Evolutionary conservation across 92 coral and sea anemone genomes (phyloP).

Genomic region (Palythoa heliodiscus): DNA sequence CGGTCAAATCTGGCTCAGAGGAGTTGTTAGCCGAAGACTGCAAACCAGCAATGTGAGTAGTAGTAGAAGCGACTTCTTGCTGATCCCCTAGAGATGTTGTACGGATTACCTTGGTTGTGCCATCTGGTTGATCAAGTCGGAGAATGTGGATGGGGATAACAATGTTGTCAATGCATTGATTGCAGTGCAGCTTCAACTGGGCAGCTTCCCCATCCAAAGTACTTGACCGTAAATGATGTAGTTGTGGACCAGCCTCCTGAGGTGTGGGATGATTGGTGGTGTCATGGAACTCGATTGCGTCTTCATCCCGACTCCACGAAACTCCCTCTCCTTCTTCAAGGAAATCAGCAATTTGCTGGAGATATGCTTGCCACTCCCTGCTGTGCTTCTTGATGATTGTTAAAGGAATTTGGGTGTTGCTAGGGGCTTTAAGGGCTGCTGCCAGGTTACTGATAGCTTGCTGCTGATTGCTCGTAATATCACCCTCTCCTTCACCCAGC

Average conservation of each 20-base stretch:
- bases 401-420: slow-evolving; percentile 49
- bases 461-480: slow-evolving; percentile 36
- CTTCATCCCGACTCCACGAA: slow-evolving; percentile 45
- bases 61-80: not conserved
- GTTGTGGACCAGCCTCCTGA: slow-evolving; percentile 43
- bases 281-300: slow-evolving; percentile 51
- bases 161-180: slow-evolving; percentile 35
- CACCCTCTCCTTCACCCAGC: slow-evolving; percentile 32
- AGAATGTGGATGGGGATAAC: slow-evolving; percentile 45
- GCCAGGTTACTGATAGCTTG: slow-evolving; percentile 52
- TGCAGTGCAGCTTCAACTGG: slow-evolving; percentile 49
- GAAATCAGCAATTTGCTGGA: slow-evolving; percentile 51
- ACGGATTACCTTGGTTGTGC: slow-evolving; percentile 36
- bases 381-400: slow-evolving; percentile 32
- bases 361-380: slow-evolving; percentile 58
- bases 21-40: not conserved
- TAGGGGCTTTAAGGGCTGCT: slow-evolving; percentile 31
- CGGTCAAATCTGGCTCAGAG: not conserved
- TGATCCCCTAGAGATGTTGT: slow-evolving; percentile 19
- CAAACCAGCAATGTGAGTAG: not conserved
- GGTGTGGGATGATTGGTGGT: no score
- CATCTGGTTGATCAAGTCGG: slow-evolving; percentile 49
- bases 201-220: slow-evolving; percentile 43
- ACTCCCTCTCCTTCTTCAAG: slow-evolving; percentile 53
- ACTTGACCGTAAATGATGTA: slow-evolving; percentile 56